A percentile compares a stretch with the other conserved stretches of the same genome.
phyloP scores from a whole-genome alignment of 2,113 vertebrate genomes.

The Indicator indicator region DNA sequence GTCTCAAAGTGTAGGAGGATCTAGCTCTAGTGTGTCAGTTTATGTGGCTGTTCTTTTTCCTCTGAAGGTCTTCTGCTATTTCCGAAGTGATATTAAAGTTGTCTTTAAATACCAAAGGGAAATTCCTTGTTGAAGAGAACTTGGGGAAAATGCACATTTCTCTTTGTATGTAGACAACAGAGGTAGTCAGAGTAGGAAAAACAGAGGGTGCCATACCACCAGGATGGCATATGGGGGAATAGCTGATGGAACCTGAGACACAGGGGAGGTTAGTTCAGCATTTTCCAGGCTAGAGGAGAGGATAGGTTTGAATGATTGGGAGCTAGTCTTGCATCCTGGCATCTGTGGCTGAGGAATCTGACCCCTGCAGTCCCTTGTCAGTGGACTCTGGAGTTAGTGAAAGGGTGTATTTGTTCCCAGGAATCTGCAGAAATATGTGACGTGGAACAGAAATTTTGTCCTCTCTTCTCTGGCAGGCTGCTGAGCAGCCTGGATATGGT shows the following conservation, averaged over 20 bases:
- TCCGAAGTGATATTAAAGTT: background rate
- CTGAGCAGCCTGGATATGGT: background rate
- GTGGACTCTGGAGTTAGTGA: background rate
- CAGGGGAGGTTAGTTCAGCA: background rate
- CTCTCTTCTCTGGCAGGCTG: background rate
- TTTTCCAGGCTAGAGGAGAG: background rate
- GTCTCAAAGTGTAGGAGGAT: background rate
- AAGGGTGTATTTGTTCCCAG: background rate
- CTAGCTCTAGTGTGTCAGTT: background rate
- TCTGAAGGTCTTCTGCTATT: background rate
- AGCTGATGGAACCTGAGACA: background rate
- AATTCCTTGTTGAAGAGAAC: background rate
- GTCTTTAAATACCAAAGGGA: background rate
- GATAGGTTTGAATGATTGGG: background rate
- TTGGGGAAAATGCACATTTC: background rate
- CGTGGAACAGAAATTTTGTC: background rate
- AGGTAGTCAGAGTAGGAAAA: background rate
- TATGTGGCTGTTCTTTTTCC: background rate
- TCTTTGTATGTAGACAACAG: accelerated
- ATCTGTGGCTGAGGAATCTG: background rate
- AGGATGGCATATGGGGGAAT: background rate
- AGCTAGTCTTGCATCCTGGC: background rate
- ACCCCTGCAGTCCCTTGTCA: background rate
- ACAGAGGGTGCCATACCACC: background rate
- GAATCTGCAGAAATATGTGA: background rate